Percentiles rank a stretch among this genome's conserved stretches.
Conservation (phyloP, 2,113 vertebrate species). For the Eulemur rufifrons region DNA sequence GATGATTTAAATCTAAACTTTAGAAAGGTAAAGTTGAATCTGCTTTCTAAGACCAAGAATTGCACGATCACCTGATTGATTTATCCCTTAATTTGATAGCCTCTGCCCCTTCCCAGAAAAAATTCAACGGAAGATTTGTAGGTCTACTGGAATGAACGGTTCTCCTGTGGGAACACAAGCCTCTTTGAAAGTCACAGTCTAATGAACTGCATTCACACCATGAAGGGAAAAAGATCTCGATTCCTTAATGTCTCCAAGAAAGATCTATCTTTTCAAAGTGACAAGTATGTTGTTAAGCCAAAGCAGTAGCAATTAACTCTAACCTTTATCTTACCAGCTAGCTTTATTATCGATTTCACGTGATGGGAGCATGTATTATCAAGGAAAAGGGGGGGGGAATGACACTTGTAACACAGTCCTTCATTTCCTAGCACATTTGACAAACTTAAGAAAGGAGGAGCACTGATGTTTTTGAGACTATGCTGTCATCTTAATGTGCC, state of each 20-base stretch:
- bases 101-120: conserved; percentile 3
- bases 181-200: background rate
- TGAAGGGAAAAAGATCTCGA: background rate
- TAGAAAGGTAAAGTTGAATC: background rate
- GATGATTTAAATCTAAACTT: conserved; percentile 4
- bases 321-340: background rate
- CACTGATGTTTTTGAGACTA: background rate
- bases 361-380: background rate
- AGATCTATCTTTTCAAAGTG: conserved; percentile 15
- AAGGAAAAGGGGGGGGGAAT: background rate
- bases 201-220: conserved; percentile 23
- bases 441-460: background rate
- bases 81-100: background rate
- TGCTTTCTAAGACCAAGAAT: conserved; percentile 10
- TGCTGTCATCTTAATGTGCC: background rate
- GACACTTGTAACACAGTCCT: background rate
- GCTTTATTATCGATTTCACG: background rate
- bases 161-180: background rate
- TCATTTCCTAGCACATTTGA: background rate
- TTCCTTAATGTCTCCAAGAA: background rate
- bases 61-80: background rate
- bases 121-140: background rate
- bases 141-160: background rate
- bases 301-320: background rate
- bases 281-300: background rate